phyloP scores from a whole-genome alignment of 1,140 invertebrate genomes.

The Calliphora vicina region DNA sequence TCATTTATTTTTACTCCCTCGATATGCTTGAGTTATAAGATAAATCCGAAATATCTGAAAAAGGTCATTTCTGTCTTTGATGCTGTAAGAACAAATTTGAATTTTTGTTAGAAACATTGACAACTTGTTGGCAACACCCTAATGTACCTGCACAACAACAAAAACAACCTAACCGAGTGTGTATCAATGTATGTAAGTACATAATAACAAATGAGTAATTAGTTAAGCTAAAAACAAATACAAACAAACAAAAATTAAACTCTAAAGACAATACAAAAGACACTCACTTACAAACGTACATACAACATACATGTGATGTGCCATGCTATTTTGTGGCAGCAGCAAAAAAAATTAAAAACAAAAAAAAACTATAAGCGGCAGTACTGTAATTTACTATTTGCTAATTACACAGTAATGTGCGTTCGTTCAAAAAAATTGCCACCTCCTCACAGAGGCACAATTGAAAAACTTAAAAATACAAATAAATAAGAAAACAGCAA shows the following conservation, averaged over 20 bases:
- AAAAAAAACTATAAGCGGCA: not conserved
- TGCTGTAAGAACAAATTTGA: too few species aligned
- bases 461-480: not conserved
- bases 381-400: constrained; percentile 24
- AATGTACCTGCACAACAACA: not conserved
- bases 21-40: too few species aligned
- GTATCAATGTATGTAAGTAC: not conserved
- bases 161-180: not conserved
- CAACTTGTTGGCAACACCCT: too few species aligned
- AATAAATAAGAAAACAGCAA: too few species aligned
- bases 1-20: too few species aligned
- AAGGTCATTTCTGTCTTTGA: too few species aligned
- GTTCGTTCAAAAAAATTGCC: constrained; percentile 27
- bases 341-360: not conserved
- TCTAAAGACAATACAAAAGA: not conserved
- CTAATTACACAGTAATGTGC: constrained; percentile 33
- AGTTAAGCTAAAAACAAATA: constrained; percentile 1
- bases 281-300: not conserved
- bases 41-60: too few species aligned
- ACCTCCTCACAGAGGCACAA: constrained; percentile 24
- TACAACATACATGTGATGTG: not conserved
- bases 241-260: not conserved
- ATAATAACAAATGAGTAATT: constrained; percentile 7
- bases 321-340: not conserved
- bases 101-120: too few species aligned